These are phyloP conservation scores for Prolemur simus DNA, from an alignment of 2,113 vertebrate genomes.

Conservation along the genomic window DNA sequence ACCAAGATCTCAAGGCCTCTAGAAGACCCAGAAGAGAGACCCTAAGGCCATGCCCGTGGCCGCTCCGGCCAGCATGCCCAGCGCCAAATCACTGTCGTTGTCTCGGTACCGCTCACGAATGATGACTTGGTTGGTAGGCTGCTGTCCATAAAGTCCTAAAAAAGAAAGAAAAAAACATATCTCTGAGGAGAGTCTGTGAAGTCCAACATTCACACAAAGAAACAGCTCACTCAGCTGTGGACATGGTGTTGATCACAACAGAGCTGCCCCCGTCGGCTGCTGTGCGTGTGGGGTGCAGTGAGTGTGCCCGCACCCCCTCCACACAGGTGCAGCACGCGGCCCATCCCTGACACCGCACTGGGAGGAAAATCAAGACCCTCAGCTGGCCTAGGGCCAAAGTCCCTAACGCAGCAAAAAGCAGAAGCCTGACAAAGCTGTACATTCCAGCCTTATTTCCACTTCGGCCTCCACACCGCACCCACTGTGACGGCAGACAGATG, in stretches of 20 bases:
- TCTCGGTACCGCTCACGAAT: conserved; percentile 91
- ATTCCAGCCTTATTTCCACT: background rate
- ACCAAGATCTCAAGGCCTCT: conserved; percentile 66
- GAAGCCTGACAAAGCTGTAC: background rate
- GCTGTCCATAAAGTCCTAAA: conserved; percentile 87
- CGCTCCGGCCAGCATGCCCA: conserved; percentile 95
- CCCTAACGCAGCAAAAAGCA: background rate
- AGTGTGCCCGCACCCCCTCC: background rate
- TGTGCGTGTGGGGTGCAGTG: background rate
- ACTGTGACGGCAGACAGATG: background rate
- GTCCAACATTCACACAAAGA: background rate
- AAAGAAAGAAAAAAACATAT: background rate
- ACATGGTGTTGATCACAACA: no score
- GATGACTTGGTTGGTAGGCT: conserved; percentile 90
- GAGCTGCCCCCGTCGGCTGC: no score
- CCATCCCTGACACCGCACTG: background rate
- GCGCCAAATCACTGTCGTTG: conserved; percentile 89
- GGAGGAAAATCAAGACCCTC: background rate
- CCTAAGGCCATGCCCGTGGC: conserved; percentile 95
- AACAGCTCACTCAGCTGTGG: background rate
- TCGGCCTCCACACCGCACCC: accelerated
- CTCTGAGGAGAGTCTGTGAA: background rate
- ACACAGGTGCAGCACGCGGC: background rate
- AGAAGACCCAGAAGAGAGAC: conserved; percentile 96
- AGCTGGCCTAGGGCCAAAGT: background rate